Evolutionary conservation across 2,113 vertebrate genomes (phyloP), one percentile per base, ranked within the genome.

Genomic region (Psephotus haematonotus): DNA sequence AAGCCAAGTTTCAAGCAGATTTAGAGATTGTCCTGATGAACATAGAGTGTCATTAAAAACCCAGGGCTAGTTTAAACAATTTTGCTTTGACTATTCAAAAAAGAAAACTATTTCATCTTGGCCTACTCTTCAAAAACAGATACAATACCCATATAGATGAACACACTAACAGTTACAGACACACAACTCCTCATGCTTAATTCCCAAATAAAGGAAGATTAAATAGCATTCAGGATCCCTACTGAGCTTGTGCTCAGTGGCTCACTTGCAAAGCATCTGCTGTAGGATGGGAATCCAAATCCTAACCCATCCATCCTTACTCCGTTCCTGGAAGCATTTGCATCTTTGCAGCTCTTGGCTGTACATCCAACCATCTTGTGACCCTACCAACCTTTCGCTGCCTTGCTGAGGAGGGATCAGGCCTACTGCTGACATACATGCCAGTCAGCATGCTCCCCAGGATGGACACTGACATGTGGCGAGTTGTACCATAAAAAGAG

Each of bases 11-110:
- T 91, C 76, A 77, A 78, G 84, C 90, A 93, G 86, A 95, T 93
- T 94, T 65, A 97, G 92, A 97, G 76, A 83, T 15, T 94, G 87
- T 90, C 84, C 85, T 97, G 71, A 75, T 92, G 75, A 96, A 96
- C 71, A 77, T 3, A 68, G 72, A 95, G 62, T 39, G 82, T 80
- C 91, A 84, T 92, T 94, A 77, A 85, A 95, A 93, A 85, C 5
- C 59, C 64, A 86, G 87, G 79, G 41, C 33, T 81, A 77, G 53
- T 59, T 70, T 53, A 47, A 65, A 76, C 46, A 71, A 65, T 80
- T 82, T 82, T 82, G 57, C 37, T 55, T 29, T 60, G 43, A 49
- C 17, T 69, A 50, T 24, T 44, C 22, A 62, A 55, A 86, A 84
- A 77, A 16, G 50, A 93, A 81, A 81, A 47, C 25, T 0, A 72